Evolutionary conservation across 2,888 invertebrate species (phyloP).

Genomic region (Aricia artaxerxes): DNA sequence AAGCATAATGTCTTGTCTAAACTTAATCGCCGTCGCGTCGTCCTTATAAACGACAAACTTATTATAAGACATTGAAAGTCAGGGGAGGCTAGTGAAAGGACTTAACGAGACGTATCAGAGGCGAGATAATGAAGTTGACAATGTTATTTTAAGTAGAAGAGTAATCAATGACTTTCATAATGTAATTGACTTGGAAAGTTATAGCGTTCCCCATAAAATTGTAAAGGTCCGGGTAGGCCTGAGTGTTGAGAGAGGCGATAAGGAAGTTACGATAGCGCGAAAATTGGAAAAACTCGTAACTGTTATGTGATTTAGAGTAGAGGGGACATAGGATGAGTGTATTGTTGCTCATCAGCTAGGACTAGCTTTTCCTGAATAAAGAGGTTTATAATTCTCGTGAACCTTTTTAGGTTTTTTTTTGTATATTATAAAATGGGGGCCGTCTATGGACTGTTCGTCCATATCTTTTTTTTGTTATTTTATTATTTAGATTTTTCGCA

Average conservation of each 20-base stretch:
- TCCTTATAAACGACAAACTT: background rate
- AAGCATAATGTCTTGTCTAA: background rate
- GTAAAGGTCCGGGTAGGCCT: background rate
- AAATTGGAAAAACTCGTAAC: too few species aligned
- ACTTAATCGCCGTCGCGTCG: background rate
- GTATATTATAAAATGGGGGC: too few species aligned
- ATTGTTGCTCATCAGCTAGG: too few species aligned
- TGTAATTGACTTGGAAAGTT: background rate
- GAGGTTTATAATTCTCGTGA: too few species aligned
- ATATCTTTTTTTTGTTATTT: too few species aligned
- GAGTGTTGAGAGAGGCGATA: background rate
- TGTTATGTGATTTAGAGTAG: too few species aligned
- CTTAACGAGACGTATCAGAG: background rate
- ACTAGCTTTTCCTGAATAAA: too few species aligned
- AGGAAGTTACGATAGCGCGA: background rate
- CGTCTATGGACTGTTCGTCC: too few species aligned
- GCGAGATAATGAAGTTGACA: background rate
- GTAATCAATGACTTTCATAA: conserved; percentile 12
- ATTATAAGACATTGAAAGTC: background rate
- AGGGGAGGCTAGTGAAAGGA: background rate
- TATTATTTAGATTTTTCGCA: too few species aligned
- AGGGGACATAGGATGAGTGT: too few species aligned
- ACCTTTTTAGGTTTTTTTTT: too few species aligned
- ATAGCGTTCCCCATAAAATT: background rate
- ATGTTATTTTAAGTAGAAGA: conserved; percentile 5